Conservation (phyloP, 2,888 invertebrate genomes). For the Nymphalis c-album region DNA sequence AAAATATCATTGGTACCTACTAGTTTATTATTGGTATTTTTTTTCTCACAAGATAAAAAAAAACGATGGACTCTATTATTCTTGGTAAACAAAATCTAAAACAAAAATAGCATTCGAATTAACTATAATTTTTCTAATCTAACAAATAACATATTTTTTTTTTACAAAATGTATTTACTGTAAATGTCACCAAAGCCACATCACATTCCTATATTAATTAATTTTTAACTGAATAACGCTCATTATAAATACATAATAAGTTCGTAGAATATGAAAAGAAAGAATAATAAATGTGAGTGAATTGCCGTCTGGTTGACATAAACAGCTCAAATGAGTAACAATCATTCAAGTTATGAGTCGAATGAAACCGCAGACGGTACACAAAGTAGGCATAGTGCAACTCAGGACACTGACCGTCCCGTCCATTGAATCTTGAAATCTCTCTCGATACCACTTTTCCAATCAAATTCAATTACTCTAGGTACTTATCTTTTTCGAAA, state of each 20-base stretch:
- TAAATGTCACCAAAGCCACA: too few relatives aligned
- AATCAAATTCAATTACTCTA: conserved; percentile 32
- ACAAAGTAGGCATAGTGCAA: conserved; percentile 23
- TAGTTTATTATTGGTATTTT: too few relatives aligned
- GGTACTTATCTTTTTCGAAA: conserved; percentile 5
- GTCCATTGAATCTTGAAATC: conserved; percentile 28
- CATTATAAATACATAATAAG: neutral
- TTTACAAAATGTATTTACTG: too few relatives aligned
- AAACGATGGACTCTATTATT: too few relatives aligned
- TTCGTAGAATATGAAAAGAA: conserved; percentile 3
- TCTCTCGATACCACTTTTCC: conserved; percentile 33
- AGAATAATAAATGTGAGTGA: neutral
- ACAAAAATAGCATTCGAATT: too few relatives aligned
- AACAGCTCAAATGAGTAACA: conserved; percentile 16
- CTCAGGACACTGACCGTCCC: conserved; percentile 34
- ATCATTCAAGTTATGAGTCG: conserved; percentile 12
- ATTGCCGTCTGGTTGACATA: conserved; percentile 14
- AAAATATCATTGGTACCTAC: neutral
- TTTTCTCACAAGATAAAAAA: too few relatives aligned
- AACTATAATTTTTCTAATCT: too few relatives aligned
- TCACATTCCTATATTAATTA: too few relatives aligned
- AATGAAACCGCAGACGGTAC: conserved; percentile 18
- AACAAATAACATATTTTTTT: too few relatives aligned
- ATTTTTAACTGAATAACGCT: too few relatives aligned
- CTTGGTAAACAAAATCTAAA: too few relatives aligned